Evolutionary conservation across 2,888 invertebrate genomes (phyloP), one percentile per base, ranked within the genome.

Genomic region (Cheilosia vernalis): DNA sequence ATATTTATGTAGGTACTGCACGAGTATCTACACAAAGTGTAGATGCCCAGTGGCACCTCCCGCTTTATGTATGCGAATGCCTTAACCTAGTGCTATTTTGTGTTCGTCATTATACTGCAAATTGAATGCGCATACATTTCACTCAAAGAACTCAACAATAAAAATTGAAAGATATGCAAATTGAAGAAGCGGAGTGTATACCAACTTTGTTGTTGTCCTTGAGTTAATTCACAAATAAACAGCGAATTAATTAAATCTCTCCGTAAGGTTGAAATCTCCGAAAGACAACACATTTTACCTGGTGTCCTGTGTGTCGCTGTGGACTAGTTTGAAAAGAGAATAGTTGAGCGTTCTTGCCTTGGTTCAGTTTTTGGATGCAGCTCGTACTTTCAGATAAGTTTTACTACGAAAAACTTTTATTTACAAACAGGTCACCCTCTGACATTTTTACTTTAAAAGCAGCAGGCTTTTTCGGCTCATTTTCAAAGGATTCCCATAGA

Each of bases 161-260:
- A 27, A 64, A 42, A 44, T 17, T 3, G 19, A 19, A 55, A 55
- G 47, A 13, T 24, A 30, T 37, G 37, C n/a, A 24, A 49, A 37
- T 37, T 37, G 37, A 37, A 13, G 13, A 37, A 37, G 37, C 37
- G 13, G 13, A 37, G 37, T 37, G 4, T 37, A 9, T 33, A 33
- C 13, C 10, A 4, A 10, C 13, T 4, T 37, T 13, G 10, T 37
- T 37, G 37, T 37, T 37, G 13, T 37, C 37, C 13, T 37, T 37
- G 37, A 37, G 37, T 37, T 37, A 37, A 37, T 37, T 42, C 49
- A 58, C 49, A 66, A 58, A 76, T 67, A 67, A 66, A 60, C 56
- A 76, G 58, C 49, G 51, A 76, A 60, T 67, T 67, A 67, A 76
- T 76, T 56, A 64, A 64, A 56, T 64, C 17, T 47, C 19, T 56